Evolutionary conservation across 2,113 vertebrate genomes (phyloP), one percentile per base, ranked within the genome.

Genomic region (Percina caprodes): DNA sequence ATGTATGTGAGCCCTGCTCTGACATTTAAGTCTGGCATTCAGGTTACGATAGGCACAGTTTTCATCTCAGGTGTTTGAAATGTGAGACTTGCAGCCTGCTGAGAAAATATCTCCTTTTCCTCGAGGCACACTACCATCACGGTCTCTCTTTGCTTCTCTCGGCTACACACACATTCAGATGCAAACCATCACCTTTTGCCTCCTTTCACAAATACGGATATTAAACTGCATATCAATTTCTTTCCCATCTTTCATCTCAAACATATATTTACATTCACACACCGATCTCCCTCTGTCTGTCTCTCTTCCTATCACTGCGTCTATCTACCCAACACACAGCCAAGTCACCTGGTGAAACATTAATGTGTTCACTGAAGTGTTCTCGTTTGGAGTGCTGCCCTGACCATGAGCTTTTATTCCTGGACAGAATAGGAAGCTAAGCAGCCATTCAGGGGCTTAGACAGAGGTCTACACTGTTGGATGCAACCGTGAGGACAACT

Each of bases 361-460:
- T 90, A 89, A 92, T 93, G 86, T 85, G 90, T 42, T 78, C 80
- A 79, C 49, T 74, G 74, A 84, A 79, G 92, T 86, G 88, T 80
- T 86, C 82, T 75, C 88, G 83, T 88, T 83, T 92, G 90, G 91
- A 91, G 82, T 42, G 74, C 56, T 82, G 91, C 90, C 87, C 85
- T 76, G 80, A 79, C 89, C 81, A 12, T 56, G 19, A 69, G 89
- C 86, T 91, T 87, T 91, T 91, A 84, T 91, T 88, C 88, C 77
- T 81, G 83, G 81, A 42, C 56, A 39, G 69, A 84, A 66, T 33
- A 63, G 80, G 65, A 74, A 35, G 70, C 75, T 49, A 78, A 85
- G 77, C 83, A 76, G 66, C 46, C 80, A 71, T 80, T 84, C 77
- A 79, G 39, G 39, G 66, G 48, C 72, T 75, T 74, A 74, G 79